Percentiles rank a stretch among this genome's conserved stretches.
These are phyloP conservation scores for Flexamia atlantica DNA, from an alignment of 2,888 invertebrate genomes.

Conservation along the genomic window DNA sequence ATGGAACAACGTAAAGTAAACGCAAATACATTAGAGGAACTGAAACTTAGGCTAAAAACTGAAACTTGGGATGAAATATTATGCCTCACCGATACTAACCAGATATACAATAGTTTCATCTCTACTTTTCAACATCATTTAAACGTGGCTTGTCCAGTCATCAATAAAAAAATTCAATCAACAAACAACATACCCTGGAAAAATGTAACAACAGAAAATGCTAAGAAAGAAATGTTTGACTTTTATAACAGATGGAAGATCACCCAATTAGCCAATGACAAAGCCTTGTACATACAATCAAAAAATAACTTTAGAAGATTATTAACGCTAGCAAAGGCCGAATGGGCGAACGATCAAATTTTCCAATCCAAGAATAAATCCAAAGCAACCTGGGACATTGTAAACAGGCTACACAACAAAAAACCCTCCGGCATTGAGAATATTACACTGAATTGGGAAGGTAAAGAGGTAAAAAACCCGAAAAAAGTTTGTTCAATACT, in stretches of 20 bases:
- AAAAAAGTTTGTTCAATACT: slow-evolving; percentile 8
- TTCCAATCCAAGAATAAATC: slow-evolving; percentile 4
- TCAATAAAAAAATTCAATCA: slow-evolving; percentile 9
- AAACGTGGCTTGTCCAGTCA: background rate
- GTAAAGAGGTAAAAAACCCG: background rate
- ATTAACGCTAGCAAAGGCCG: background rate
- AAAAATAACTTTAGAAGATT: background rate
- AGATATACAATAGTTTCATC: background rate
- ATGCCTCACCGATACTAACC: background rate
- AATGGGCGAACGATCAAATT: background rate
- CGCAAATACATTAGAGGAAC: background rate
- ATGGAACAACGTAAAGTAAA: background rate
- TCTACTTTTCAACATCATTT: background rate
- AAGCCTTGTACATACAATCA: background rate
- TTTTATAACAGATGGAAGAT: background rate
- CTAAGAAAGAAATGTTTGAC: too few species aligned
- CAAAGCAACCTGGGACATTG: background rate
- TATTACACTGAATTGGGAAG: background rate
- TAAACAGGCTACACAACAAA: background rate
- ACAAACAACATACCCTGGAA: too few species aligned
- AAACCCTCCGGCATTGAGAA: background rate
- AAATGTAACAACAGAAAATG: too few species aligned
- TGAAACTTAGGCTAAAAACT: slow-evolving; percentile 2
- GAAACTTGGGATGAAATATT: slow-evolving; percentile 8
- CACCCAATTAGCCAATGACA: background rate